Evolutionary conservation across 2,113 vertebrate genomes (phyloP).

Genomic region (Neofelis nebulosa): DNA sequence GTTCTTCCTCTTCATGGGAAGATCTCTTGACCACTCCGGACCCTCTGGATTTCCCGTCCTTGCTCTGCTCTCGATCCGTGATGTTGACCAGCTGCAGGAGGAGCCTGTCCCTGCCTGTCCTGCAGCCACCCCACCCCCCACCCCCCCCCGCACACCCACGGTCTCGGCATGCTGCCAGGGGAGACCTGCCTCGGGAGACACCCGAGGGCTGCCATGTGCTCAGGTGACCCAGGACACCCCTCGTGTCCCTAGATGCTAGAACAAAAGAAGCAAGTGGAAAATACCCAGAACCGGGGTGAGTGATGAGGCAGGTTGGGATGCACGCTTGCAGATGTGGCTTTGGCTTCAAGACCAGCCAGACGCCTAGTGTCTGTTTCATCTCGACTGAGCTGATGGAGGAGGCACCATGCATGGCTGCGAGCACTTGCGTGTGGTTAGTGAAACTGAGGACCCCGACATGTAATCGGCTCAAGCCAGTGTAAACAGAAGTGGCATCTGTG

Average conservation of each 20-base stretch:
- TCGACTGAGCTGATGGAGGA: neutral
- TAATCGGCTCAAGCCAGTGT: neutral
- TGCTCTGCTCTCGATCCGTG: neutral
- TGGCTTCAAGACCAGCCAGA: neutral
- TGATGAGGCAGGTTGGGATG: neutral
- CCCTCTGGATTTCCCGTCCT: too few relatives aligned
- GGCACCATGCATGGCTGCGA: neutral
- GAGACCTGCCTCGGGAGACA: neutral
- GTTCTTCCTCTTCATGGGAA: fast-evolving
- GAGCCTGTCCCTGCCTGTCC: neutral
- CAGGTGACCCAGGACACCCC: neutral
- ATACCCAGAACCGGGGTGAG: neutral
- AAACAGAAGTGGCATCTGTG: neutral
- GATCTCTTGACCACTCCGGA: neutral
- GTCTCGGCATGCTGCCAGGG: too few relatives aligned
- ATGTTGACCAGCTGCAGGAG: neutral
- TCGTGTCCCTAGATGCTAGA: neutral
- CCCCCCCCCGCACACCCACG: neutral
- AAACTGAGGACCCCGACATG: neutral
- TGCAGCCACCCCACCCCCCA: neutral
- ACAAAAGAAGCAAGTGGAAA: neutral
- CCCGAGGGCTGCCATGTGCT: neutral
- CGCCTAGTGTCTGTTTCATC: neutral
- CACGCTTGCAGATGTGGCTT: neutral
- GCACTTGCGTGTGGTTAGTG: neutral